A percentile compares a stretch with the other conserved stretches of the same genome.
Conservation (phyloP, 2,888 invertebrate genomes). For the Orthosia gothica region DNA sequence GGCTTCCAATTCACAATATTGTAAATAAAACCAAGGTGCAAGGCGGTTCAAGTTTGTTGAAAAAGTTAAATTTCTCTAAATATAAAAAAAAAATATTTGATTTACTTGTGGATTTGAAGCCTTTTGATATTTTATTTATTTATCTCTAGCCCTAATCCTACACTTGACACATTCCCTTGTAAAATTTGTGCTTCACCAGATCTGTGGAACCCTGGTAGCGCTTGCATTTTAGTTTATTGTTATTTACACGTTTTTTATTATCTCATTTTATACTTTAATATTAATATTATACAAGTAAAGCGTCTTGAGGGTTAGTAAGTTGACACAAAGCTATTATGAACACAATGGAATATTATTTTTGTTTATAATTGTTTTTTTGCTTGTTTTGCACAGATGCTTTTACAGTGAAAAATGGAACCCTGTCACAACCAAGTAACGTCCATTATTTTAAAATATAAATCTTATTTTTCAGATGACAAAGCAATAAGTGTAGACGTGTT, state of each 20-base stretch:
- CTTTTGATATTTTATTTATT: constrained; percentile 36
- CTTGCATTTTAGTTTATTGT: constrained; percentile 55
- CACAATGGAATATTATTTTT: constrained; percentile 27
- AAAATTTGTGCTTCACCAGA: constrained; percentile 54
- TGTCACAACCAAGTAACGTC: constrained; percentile 33
- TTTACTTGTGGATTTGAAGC: constrained; percentile 58
- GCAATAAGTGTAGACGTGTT: constrained; percentile 29
- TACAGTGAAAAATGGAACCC: constrained; percentile 18
- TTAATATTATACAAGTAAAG: constrained; percentile 13
- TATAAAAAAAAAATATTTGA: not conserved
- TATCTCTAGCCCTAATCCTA: constrained; percentile 48
- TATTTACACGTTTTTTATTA: constrained; percentile 30
- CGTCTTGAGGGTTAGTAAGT: constrained; percentile 37
- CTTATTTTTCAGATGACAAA: constrained; percentile 55
- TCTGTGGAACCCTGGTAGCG: constrained; percentile 65
- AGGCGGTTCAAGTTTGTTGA: not conserved
- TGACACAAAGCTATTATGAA: constrained; percentile 41
- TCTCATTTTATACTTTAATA: constrained; percentile 7
- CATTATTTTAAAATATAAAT: constrained; percentile 27
- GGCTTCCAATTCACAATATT: constrained; percentile 59
- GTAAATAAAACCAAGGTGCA: constrained; percentile 5
- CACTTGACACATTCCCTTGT: constrained; percentile 58
- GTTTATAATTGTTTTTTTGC: constrained; percentile 38
- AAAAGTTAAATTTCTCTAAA: not conserved
- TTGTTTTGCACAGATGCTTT: constrained; percentile 54